Evolutionary conservation across 2,888 invertebrate species (phyloP).

Genomic region (Cheiracanthium punctorium): DNA sequence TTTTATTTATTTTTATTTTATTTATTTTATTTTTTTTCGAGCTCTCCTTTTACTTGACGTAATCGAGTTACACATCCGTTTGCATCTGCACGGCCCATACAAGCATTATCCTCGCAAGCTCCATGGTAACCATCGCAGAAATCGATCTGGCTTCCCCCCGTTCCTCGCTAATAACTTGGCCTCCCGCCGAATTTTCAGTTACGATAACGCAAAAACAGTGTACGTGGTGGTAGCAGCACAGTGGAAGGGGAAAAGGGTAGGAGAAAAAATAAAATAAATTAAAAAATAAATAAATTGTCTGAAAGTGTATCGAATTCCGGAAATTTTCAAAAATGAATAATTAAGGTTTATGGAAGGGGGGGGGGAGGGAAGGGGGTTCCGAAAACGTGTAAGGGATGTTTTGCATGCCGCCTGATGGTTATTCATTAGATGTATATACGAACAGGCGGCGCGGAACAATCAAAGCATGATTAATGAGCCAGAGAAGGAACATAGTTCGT

Average conservation of each 20-base stretch:
- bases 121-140: neutral
- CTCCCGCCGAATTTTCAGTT: neutral
- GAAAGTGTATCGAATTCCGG: slow-evolving; percentile 14
- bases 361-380: neutral
- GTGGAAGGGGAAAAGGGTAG: neutral
- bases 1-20: too few species aligned
- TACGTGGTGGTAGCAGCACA: too few species aligned
- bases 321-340: slow-evolving; percentile 10
- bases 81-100: neutral
- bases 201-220: neutral
- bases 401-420: neutral
- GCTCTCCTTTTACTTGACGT: too few species aligned
- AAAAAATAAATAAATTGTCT: neutral
- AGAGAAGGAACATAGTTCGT: neutral
- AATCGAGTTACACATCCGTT: neutral
- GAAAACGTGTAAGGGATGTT: neutral
- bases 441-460: neutral
- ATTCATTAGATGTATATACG: neutral
- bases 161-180: neutral
- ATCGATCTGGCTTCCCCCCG: neutral
- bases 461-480: neutral
- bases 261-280: too few species aligned
- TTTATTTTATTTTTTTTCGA: too few species aligned
- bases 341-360: neutral
- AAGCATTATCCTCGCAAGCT: neutral